Percentiles rank a stretch among this genome's conserved stretches.
These are phyloP conservation scores for Periplaneta americana DNA, from an alignment of 1,140 invertebrate genomes.

Conservation along the genomic window DNA sequence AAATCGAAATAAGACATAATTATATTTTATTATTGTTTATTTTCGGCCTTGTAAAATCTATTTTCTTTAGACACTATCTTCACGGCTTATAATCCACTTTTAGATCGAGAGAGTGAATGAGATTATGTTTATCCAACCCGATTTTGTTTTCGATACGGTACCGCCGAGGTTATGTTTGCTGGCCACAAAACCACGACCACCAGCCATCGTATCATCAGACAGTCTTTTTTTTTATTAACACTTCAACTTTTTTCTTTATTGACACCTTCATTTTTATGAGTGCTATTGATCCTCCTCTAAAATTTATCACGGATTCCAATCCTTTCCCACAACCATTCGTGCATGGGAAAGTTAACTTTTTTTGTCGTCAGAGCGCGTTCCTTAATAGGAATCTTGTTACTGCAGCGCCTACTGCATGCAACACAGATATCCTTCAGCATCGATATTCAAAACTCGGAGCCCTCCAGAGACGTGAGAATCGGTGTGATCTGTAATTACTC, in stretches of 20 bases:
- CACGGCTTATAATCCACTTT: too few relatives aligned
- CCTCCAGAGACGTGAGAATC: too few relatives aligned
- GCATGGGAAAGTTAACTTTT: background rate
- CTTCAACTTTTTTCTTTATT: background rate
- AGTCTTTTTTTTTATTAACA: background rate
- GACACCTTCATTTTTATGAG: background rate
- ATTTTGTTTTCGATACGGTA: background rate
- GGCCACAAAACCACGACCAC: background rate
- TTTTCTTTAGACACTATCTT: too few relatives aligned
- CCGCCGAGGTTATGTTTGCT: background rate
- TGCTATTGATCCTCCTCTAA: background rate
- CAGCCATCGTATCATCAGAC: background rate
- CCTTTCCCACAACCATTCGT: background rate
- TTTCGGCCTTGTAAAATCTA: too few relatives aligned
- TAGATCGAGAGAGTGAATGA: too few relatives aligned
- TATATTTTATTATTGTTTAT: too few relatives aligned
- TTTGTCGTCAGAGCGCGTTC: background rate
- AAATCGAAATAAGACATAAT: too few relatives aligned
- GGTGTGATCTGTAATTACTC: too few relatives aligned
- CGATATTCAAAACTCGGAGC: too few relatives aligned
- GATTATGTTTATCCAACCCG: too few relatives aligned
- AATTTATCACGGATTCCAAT: background rate
- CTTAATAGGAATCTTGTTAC: background rate
- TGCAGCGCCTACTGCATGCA: too few relatives aligned
- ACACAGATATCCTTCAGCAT: too few relatives aligned